Base-by-base conservation (phyloP, 2,113 vertebrate species). In the Gallinago media region DNA sequence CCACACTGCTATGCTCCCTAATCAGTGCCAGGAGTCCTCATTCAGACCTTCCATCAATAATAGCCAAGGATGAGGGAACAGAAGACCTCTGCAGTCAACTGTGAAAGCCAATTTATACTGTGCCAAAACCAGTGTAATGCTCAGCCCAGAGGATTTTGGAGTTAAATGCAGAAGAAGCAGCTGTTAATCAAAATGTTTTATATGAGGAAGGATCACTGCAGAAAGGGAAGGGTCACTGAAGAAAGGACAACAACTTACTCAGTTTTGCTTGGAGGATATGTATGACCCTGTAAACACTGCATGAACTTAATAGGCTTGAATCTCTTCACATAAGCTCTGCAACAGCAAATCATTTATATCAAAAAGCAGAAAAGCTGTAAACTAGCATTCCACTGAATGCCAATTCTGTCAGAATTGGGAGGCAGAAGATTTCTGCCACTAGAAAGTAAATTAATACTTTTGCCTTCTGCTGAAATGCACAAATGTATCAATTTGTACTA, bases 91-190 rank as follows among this genome's bases (percentile, higher is more conserved):
- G 65, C 84, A 67, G 86, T 81, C 50, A 67, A 58, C 70, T 95
- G 65, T 96, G 96, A 96, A 95, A 95, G 91, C 17, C 78, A 92
- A 92, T 97, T 97, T 93, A 93, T 71, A 80, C 56, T 9, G 15
- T 98, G 97, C 96, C 97, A 97, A 94, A 96, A 97, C 18, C 89
- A 47, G 52, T 26, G 46, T 61, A 79, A 93, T 89, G 61, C 92
- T 93, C 92, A 91, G 62, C 42, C 26, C 36, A 83, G 79, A 91
- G 56, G 75, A 91, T 96, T 96, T 84, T 80, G 85, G 70, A 94
- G 80, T 74, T 67, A 97, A 96, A 94, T 70, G 63, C 9, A 46
- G 81, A 77, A 70, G 88, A 92, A 96, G 93, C 96, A 96, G 82
- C 76, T 85, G 80, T 71, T 89, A 88, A 89, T 92, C 11, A 26